These are phyloP conservation scores for Cydia amplana DNA, from an alignment of 1,140 invertebrate species.

Conservation along the genomic window DNA sequence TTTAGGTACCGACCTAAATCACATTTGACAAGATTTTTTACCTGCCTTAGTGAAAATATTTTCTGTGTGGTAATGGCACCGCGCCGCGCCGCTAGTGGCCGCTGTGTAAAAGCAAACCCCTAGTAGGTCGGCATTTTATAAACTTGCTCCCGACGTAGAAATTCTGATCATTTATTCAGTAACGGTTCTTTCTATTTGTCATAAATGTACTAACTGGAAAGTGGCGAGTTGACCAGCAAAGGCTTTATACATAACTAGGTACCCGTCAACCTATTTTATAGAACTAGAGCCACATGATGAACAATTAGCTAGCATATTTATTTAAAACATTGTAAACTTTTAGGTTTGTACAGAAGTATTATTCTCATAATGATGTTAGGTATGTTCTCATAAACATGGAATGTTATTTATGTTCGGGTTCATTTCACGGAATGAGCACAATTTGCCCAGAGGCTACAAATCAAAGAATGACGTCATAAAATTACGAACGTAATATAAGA, in stretches of 20 bases:
- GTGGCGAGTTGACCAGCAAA: background rate
- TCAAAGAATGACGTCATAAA: slow-evolving; percentile 14
- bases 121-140: background rate
- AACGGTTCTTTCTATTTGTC: background rate
- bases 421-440: slow-evolving; percentile 9
- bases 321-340: too few relatives aligned
- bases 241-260: background rate
- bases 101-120: background rate
- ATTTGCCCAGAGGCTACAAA: slow-evolving; percentile 5
- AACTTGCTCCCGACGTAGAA: background rate
- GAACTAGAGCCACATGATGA: too few relatives aligned
- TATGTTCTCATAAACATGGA: background rate
- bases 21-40: too few relatives aligned
- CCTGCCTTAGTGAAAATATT: background rate
- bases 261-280: too few relatives aligned
- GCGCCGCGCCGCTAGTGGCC: background rate
- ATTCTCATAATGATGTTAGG: slow-evolving; percentile 3
- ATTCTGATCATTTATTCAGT: slow-evolving; percentile 10
- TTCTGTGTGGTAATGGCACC: background rate
- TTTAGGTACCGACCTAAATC: too few relatives aligned
- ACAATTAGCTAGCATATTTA: too few relatives aligned
- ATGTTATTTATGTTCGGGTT: slow-evolving; percentile 1
- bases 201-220: background rate
- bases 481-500: background rate
- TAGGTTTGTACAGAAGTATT: background rate